These are phyloP conservation scores for Choloepus didactylus DNA, from an alignment of 2,797 vertebrate species.

Conservation along the genomic window DNA sequence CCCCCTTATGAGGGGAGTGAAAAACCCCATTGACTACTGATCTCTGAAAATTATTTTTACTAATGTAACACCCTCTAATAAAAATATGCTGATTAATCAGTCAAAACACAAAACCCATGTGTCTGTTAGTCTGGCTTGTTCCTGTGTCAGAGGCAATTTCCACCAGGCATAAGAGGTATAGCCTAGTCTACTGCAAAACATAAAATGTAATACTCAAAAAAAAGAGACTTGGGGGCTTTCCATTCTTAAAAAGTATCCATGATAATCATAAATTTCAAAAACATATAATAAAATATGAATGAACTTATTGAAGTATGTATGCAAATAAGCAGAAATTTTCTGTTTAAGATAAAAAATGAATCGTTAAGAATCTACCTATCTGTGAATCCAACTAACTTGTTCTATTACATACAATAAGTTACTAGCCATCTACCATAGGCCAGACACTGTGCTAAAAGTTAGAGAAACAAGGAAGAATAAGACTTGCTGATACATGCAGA, in stretches of 20 bases:
- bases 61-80: slow-evolving; percentile 39
- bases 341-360: background rate
- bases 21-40: background rate
- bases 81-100: slow-evolving; percentile 32
- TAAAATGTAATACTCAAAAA: background rate
- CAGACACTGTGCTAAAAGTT: background rate
- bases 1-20: background rate
- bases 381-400: background rate
- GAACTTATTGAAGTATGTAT: background rate
- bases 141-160: background rate
- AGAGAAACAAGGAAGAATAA: slow-evolving; percentile 19
- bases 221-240: background rate
- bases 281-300: slow-evolving; percentile 41
- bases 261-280: background rate
- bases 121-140: slow-evolving; percentile 24
- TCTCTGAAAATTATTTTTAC: slow-evolving; percentile 49
- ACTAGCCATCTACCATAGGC: background rate
- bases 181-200: background rate
- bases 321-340: background rate
- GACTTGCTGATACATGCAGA: background rate
- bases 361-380: background rate
- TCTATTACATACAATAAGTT: background rate
- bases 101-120: slow-evolving; percentile 36
- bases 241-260: background rate
- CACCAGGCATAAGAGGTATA: background rate